These are phyloP conservation scores for Crocodylus rhombifer DNA, from an alignment of 2,797 vertebrate species.

Conservation along the genomic window DNA sequence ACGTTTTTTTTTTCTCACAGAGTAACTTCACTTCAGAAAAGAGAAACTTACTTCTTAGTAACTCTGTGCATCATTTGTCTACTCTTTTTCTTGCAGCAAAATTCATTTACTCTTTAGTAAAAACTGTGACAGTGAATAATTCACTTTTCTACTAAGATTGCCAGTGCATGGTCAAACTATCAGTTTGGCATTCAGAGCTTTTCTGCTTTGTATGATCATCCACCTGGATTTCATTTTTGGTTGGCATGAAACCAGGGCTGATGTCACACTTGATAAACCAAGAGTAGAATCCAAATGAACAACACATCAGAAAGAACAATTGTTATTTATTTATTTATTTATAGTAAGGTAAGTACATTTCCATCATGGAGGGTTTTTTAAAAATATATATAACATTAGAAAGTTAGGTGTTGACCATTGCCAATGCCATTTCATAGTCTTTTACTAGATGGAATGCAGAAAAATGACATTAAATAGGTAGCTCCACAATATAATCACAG, in stretches of 20 bases:
- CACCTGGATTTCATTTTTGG: slow-evolving; percentile 60
- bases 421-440: background rate
- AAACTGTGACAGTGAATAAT: slow-evolving; percentile 36
- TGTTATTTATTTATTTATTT: background rate
- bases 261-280: slow-evolving; percentile 38
- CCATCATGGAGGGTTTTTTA: background rate
- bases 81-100: no score
- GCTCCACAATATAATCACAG: background rate
- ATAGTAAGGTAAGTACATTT: slow-evolving; percentile 38
- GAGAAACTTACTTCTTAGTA: slow-evolving; percentile 18
- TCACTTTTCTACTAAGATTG: background rate
- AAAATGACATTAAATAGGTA: background rate
- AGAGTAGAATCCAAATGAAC: slow-evolving; percentile 53
- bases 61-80: no score
- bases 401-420: background rate
- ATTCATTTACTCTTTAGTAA: no score
- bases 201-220: slow-evolving; percentile 36
- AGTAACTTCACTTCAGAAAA: slow-evolving; percentile 14
- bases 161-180: background rate
- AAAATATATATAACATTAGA: background rate
- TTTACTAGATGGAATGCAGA: background rate
- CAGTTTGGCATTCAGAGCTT: slow-evolving; percentile 39
- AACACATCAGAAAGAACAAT: slow-evolving; percentile 61
- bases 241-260: background rate
- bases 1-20: no score